Percentiles rank a stretch among this genome's conserved stretches.
Conservation (phyloP, 2,888 invertebrate species). For the Catocala nupta region DNA sequence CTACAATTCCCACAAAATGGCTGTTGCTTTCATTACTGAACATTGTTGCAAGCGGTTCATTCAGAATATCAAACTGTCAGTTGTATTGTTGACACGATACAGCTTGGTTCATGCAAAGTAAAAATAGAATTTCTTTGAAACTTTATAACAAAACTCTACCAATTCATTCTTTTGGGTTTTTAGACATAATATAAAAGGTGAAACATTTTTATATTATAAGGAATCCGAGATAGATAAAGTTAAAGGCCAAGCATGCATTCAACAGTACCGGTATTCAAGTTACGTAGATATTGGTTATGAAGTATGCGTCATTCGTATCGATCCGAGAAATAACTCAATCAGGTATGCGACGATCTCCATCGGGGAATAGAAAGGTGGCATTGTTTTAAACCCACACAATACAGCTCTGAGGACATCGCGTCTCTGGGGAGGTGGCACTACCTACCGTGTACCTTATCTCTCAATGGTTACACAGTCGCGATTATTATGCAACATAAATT, state of each 20-base stretch:
- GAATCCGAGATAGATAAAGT: not conserved
- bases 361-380: constrained; percentile 68
- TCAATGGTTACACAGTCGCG: constrained; percentile 26
- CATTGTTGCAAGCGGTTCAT: constrained; percentile 25
- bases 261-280: constrained; percentile 13
- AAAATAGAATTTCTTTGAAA: not conserved
- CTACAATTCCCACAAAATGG: constrained; percentile 37
- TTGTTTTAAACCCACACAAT: constrained; percentile 69
- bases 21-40: constrained; percentile 21
- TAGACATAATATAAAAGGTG: not conserved
- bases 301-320: constrained; percentile 69
- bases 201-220: not conserved
- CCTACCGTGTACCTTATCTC: constrained; percentile 41
- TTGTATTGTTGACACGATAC: not conserved
- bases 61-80: constrained; percentile 22
- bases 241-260: not conserved
- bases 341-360: constrained; percentile 56
- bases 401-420: constrained; percentile 58
- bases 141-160: not conserved
- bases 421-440: constrained; percentile 55
- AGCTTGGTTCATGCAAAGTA: not conserved
- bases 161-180: not conserved
- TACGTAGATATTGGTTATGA: constrained; percentile 35
- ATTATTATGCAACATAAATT: constrained; percentile 41
- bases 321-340: constrained; percentile 59